Conservation (phyloP, 2,113 vertebrate genomes). For the Syngnathus scovelli region DNA sequence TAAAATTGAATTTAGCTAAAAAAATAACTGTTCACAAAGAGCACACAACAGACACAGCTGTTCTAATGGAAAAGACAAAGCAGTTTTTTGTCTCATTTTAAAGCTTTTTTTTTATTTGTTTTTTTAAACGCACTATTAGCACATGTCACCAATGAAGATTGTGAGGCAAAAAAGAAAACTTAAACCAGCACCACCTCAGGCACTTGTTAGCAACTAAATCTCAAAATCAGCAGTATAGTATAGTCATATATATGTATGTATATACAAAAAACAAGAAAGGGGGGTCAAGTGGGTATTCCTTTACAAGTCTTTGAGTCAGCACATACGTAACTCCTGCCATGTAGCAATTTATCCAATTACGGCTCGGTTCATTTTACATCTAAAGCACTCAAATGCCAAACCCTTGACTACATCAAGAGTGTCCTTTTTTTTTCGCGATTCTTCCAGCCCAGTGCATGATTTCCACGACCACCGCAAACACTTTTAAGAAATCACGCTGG, state of each 20-base stretch:
- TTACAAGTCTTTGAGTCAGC: conserved; percentile 79
- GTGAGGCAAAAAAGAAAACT: conserved; percentile 81
- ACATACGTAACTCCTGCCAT: conserved; percentile 77
- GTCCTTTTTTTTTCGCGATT: conserved; percentile 60
- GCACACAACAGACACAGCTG: conserved; percentile 88
- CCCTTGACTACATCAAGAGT: conserved; percentile 48
- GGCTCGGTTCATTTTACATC: conserved; percentile 72
- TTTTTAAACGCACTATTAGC: conserved; percentile 77
- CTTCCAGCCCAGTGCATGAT: conserved; percentile 74
- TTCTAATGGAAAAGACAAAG: conserved; percentile 80
- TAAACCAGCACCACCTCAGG: conserved; percentile 98
- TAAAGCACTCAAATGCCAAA: conserved; percentile 75
- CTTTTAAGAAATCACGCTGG: conserved; percentile 19
- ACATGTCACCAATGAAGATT: conserved; percentile 96
- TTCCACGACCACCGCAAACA: conserved; percentile 63
- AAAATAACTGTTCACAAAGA: conserved; percentile 84
- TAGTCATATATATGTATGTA: conserved; percentile 39
- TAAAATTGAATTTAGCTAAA: conserved; percentile 86
- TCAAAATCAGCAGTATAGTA: conserved; percentile 92
- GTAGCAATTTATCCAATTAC: conserved; percentile 76
- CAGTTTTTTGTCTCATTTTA: conserved; percentile 88
- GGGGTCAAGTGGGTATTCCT: conserved; percentile 52
- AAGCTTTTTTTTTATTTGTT: conserved; percentile 75
- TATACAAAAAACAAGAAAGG: conserved; percentile 79
- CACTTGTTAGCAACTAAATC: conserved; percentile 99